These are phyloP conservation scores for Takifugu bimaculatus DNA, from an alignment of 2,113 vertebrate species.

Conservation along the genomic window DNA sequence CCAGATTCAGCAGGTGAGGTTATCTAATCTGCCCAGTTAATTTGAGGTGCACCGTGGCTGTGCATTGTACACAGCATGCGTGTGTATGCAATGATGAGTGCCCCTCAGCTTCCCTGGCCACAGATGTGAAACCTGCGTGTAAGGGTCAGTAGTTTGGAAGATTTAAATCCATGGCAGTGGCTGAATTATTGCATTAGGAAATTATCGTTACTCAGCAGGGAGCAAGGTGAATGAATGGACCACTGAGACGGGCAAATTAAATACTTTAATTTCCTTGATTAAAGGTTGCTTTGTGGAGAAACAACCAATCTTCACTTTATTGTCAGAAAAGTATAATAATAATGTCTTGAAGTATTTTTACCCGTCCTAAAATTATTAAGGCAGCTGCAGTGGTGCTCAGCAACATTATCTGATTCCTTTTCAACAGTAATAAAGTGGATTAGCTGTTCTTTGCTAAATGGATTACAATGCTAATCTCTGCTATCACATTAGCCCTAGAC, in stretches of 20 bases:
- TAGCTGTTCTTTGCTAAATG: slow-evolving; percentile 77
- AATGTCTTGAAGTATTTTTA: slow-evolving; percentile 42
- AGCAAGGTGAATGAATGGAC: slow-evolving; percentile 64
- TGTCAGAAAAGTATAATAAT: slow-evolving; percentile 44
- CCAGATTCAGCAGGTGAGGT: slow-evolving; percentile 62
- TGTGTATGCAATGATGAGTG: slow-evolving; percentile 14
- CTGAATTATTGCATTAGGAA: slow-evolving; percentile 48
- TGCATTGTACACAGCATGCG: slow-evolving; percentile 7
- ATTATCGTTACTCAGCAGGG: slow-evolving; percentile 50
- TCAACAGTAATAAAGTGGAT: slow-evolving; percentile 77
- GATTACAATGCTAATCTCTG: slow-evolving; percentile 81
- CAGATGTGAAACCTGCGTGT: neutral
- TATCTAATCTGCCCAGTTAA: slow-evolving; percentile 63
- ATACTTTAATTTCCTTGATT: neutral
- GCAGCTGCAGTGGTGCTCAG: slow-evolving; percentile 46
- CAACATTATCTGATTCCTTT: slow-evolving; percentile 73
- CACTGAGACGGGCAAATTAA: slow-evolving; percentile 42
- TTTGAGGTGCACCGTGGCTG: slow-evolving; percentile 36
- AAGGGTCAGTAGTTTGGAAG: slow-evolving; percentile 26
- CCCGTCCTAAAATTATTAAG: slow-evolving; percentile 61
- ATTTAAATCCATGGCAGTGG: slow-evolving; percentile 37
- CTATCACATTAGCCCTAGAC: slow-evolving; percentile 74
- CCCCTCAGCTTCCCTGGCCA: too few species aligned
- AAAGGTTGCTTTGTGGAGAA: slow-evolving; percentile 7
- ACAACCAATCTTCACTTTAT: slow-evolving; percentile 38